phyloP scores from a whole-genome alignment of 2,113 vertebrate species.

The Cephalopterus ornatus region DNA sequence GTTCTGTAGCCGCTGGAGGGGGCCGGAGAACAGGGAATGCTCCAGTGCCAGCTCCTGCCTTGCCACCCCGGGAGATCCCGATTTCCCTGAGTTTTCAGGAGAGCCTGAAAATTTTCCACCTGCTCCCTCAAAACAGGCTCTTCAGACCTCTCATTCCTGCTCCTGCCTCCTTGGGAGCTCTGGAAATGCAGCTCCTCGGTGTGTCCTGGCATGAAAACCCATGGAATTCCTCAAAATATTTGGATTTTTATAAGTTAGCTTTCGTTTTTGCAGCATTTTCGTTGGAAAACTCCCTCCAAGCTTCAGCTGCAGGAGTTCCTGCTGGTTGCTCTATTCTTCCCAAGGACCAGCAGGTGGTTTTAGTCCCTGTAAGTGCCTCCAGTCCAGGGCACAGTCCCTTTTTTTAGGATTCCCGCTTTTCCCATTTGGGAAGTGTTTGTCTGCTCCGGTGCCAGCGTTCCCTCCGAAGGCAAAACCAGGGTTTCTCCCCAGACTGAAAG shows the following conservation, averaged over 20 bases:
- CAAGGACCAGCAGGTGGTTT: neutral
- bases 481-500: neutral
- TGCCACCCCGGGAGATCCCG: neutral
- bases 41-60: neutral
- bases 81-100: neutral
- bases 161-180: neutral
- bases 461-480: neutral
- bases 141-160: neutral
- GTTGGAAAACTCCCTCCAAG: neutral
- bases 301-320: neutral
- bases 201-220: neutral
- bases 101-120: neutral
- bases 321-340: neutral
- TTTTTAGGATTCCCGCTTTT: neutral
- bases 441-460: neutral
- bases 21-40: conserved; percentile 6
- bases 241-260: neutral
- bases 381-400: neutral
- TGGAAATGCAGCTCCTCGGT: neutral
- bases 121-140: neutral
- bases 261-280: neutral
- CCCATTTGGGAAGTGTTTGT: neutral
- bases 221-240: neutral
- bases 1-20: conserved; percentile 44
- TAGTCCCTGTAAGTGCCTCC: neutral